Evolutionary conservation across 2,797 vertebrate species (phyloP).

Genomic region (Anabas testudineus): DNA sequence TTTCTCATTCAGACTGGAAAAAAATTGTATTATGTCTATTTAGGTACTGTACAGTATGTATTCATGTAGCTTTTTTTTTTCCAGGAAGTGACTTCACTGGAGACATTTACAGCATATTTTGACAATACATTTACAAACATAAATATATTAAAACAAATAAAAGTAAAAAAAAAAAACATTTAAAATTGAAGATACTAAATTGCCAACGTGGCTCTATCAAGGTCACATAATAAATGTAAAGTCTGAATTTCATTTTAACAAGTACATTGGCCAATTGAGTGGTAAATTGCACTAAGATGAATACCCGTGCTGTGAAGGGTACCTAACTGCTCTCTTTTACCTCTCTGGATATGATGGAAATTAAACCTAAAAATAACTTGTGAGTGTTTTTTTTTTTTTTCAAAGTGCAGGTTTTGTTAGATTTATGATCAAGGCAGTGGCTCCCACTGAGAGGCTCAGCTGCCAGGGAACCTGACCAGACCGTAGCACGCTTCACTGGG

Average conservation of each 20-base stretch:
- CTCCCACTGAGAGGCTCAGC: slow-evolving; percentile 41
- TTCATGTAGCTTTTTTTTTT: too few relatives aligned
- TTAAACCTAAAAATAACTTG: slow-evolving; percentile 32
- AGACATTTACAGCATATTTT: too few relatives aligned
- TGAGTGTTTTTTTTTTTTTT: not conserved
- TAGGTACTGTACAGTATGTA: too few relatives aligned
- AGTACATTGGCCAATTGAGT: not conserved
- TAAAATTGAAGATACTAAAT: too few relatives aligned
- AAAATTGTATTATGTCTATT: too few relatives aligned
- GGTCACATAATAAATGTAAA: not conserved
- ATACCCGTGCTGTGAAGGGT: slow-evolving; percentile 25
- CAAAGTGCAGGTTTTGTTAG: slow-evolving; percentile 22
- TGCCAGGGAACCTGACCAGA: slow-evolving; percentile 42
- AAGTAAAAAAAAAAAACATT: too few relatives aligned
- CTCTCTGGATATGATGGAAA: slow-evolving; percentile 33
- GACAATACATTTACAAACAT: too few relatives aligned
- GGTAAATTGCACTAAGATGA: slow-evolving; percentile 3
- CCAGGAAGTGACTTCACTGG: too few relatives aligned
- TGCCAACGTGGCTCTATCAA: not conserved
- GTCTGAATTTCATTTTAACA: not conserved
- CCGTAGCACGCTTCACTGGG: slow-evolving; percentile 26
- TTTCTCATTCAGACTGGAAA: too few relatives aligned
- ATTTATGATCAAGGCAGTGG: slow-evolving; percentile 29
- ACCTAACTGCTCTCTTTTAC: slow-evolving; percentile 27
- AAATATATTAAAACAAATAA: too few relatives aligned